Evolutionary conservation across 53 echinoderm and acorn worm genomes (phyloP), one percentile per base, ranked within the genome.

Genomic region (Patiria pectinifera): DNA sequence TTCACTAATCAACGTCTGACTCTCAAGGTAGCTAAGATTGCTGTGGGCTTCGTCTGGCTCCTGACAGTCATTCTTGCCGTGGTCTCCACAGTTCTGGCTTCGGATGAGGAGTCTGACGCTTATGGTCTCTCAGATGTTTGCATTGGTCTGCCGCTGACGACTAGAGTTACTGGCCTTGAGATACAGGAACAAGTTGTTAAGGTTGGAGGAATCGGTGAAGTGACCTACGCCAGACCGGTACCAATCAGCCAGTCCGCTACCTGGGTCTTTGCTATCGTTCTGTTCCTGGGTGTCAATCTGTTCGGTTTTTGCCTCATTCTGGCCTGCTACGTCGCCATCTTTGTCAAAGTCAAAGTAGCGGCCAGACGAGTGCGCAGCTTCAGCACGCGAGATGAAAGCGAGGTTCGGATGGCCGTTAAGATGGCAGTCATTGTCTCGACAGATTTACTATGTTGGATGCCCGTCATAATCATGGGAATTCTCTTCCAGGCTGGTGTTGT

Each of bases 41-140:
- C 53, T 12, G 69, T 59, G 21, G 26, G 69, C 21, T 18, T 71
- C 13, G 49, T 91, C 26, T 94, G 94, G 94, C 9, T 59, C 9
- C 45, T 92, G 15, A 53, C 89, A 2, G 14, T 89, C 26, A 23
- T 85, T 16, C 66, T 94, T 59, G 89, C 83, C 59, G 82, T 92
- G 22, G 49, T 80, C 5, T 87, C 92, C 48, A 82, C 63, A 12
- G 24, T 87, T 1, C 89, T 93, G 53, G 45, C 88, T 58, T 89
- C 62, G 12, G 88, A 87, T 72, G 13, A 82, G 14, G 48, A 48
- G 12, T 82, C 91, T 2, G 83, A 70, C 62, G n/a, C 48, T 11
- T 94, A 94, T 74, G 92, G 92, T 59, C 76, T 72, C 80, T 85
- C 92, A 4, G 94, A 92, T 59, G 92, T 92, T 48, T 94, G 92